Percentiles rank a stretch among this genome's conserved stretches.
Evolutionary conservation across 2,797 vertebrate species (phyloP).

Genomic region (Syndactyla subalaris): DNA sequence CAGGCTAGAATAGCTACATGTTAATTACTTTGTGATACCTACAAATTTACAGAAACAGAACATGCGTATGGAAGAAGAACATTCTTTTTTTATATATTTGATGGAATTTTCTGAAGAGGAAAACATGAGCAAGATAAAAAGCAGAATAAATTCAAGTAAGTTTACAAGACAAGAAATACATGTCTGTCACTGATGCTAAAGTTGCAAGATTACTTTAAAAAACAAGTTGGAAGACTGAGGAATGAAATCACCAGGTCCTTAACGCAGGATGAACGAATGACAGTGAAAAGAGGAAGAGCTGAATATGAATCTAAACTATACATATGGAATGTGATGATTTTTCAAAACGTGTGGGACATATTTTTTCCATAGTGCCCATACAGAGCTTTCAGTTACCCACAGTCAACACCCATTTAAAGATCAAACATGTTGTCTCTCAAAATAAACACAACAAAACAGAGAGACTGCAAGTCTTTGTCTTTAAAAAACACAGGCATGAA

Average conservation of each 20-base stretch:
- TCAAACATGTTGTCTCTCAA: slow-evolving; percentile 12
- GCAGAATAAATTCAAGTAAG: slow-evolving; percentile 24
- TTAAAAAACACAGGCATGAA: neutral
- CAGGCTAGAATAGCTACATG: neutral
- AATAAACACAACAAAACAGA: neutral
- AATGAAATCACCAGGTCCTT: neutral
- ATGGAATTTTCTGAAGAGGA: slow-evolving; percentile 67
- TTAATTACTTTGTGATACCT: slow-evolving; percentile 23
- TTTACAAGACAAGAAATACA: neutral
- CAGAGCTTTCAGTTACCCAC: slow-evolving; percentile 5
- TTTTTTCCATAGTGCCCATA: slow-evolving; percentile 6
- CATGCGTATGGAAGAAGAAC: too few relatives aligned
- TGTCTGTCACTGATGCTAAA: neutral
- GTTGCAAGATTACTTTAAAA: neutral
- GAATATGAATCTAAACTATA: neutral
- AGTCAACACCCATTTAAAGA: slow-evolving; percentile 15
- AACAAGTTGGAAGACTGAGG: neutral
- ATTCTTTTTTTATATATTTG: neutral
- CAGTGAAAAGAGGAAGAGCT: neutral
- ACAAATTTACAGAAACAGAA: neutral
- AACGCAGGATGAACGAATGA: neutral
- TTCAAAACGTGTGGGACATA: neutral
- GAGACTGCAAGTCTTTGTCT: neutral
- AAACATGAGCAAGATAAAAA: slow-evolving; percentile 65
- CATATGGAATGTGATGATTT: neutral